A percentile compares a stretch with the other conserved stretches of the same genome.
Conservation (phyloP, 2,113 vertebrate species). For the Trochalopteron elliotii region DNA sequence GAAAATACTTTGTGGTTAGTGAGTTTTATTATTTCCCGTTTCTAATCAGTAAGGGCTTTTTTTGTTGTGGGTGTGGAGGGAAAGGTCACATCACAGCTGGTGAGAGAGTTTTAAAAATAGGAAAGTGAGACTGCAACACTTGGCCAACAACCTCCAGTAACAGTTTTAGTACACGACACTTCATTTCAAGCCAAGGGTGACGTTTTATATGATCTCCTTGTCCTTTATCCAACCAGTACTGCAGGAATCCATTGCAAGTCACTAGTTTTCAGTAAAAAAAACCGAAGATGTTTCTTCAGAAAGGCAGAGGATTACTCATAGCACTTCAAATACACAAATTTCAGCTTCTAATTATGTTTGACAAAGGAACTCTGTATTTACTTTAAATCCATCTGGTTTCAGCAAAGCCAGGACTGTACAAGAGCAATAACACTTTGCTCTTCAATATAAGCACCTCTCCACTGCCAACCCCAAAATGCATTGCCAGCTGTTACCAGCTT, state of each 20-base stretch:
- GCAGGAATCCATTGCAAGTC: accelerated
- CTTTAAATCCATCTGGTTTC: background rate
- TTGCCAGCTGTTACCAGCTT: background rate
- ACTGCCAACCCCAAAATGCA: background rate
- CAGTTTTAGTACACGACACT: background rate
- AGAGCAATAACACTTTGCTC: background rate
- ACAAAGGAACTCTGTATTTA: background rate
- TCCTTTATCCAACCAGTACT: background rate
- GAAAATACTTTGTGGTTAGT: slow-evolving; percentile 4
- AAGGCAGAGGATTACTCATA: background rate
- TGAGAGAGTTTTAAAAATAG: slow-evolving; percentile 23
- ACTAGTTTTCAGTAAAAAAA: background rate
- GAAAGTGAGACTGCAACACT: background rate
- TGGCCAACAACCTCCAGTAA: background rate
- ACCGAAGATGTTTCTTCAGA: background rate
- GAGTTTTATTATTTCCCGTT: slow-evolving; percentile 45
- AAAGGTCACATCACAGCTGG: background rate
- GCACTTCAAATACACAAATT: background rate
- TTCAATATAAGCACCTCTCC: background rate
- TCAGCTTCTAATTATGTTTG: background rate
- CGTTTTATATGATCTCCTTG: background rate
- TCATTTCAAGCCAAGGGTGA: background rate
- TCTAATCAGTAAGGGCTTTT: background rate
- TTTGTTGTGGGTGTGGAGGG: background rate
- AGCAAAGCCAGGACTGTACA: background rate